Conservation (phyloP, 2,113 vertebrate species). For the Cheilinus undulatus region DNA sequence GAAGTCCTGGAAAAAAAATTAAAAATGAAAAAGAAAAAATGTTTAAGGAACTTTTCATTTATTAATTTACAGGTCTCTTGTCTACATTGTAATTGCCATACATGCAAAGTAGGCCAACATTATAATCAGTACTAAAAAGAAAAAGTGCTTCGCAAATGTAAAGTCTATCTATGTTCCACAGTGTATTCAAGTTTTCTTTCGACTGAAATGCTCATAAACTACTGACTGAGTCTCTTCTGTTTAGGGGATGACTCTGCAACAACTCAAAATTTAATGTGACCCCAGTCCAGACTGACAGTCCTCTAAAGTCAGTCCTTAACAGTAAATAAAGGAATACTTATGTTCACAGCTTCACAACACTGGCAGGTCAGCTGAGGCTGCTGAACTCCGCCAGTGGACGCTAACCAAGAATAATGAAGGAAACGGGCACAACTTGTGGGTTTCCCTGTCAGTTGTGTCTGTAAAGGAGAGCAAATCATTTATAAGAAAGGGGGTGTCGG, state of each 20-base stretch:
- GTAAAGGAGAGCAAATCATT: conserved; percentile 17
- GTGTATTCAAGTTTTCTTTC: conserved; percentile 38
- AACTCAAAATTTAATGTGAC: conserved; percentile 32
- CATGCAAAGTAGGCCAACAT: conserved; percentile 54
- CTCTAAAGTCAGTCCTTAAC: conserved; percentile 52
- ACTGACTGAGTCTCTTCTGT: conserved; percentile 38
- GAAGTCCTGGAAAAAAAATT: conserved; percentile 16
- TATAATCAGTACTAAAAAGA: conserved; percentile 52
- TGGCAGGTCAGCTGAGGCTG: conserved; percentile 46
- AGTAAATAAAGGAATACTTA: conserved; percentile 60
- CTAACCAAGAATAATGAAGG: too few relatives aligned
- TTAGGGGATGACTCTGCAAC: conserved; percentile 32
- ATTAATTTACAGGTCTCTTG: conserved; percentile 57
- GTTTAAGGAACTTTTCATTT: conserved; percentile 69
- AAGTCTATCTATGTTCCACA: conserved; percentile 36
- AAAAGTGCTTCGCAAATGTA: conserved; percentile 74
- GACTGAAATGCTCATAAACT: conserved; percentile 52
- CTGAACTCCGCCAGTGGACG: conserved; percentile 28
- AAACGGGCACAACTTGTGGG: conserved; percentile 27
- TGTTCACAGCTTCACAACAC: conserved; percentile 60
- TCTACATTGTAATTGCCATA: conserved; percentile 41
- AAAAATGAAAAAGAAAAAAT: neutral
- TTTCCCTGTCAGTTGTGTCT: conserved; percentile 41
- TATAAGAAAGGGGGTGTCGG: neutral
- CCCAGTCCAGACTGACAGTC: conserved; percentile 37